Conservation (phyloP, 2,888 invertebrate species). For the Tholera decimalis region DNA sequence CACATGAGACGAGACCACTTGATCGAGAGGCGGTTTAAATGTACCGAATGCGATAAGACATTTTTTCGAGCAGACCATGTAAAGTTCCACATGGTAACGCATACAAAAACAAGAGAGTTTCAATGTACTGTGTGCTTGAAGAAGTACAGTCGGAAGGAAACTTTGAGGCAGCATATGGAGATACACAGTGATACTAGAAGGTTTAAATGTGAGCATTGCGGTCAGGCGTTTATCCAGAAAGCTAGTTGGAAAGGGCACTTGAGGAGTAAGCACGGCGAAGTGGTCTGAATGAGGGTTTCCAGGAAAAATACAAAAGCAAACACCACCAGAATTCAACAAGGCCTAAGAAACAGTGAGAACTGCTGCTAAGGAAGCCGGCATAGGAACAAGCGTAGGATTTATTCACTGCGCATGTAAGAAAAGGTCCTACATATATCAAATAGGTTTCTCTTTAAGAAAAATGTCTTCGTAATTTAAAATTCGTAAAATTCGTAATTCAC, state of each 20-base stretch:
- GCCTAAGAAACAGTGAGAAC: no score
- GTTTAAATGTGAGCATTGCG: constrained; percentile 68
- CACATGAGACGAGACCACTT: constrained; percentile 82
- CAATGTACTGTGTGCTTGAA: constrained; percentile 80
- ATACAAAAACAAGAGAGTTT: constrained; percentile 72
- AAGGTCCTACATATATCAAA: no score
- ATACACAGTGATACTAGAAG: constrained; percentile 70
- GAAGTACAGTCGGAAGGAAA: constrained; percentile 65
- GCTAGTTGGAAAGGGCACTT: constrained; percentile 70
- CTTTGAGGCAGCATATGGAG: constrained; percentile 69
- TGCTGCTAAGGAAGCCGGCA: no score
- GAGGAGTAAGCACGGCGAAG: constrained; percentile 50
- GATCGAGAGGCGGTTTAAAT: constrained; percentile 62
- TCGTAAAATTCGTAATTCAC: no score
- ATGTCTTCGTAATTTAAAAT: no score
- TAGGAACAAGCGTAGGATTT: no score
- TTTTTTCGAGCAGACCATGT: constrained; percentile 65
- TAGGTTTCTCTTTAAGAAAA: no score
- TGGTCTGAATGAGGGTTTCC: no score
- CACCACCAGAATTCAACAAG: no score
- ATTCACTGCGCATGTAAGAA: no score
- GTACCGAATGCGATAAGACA: constrained; percentile 50
- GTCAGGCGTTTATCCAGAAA: constrained; percentile 68
- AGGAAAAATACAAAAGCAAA: no score
- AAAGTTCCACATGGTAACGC: constrained; percentile 74